Conservation (phyloP, 1,140 invertebrate genomes). For the Diabrotica virgifera region DNA sequence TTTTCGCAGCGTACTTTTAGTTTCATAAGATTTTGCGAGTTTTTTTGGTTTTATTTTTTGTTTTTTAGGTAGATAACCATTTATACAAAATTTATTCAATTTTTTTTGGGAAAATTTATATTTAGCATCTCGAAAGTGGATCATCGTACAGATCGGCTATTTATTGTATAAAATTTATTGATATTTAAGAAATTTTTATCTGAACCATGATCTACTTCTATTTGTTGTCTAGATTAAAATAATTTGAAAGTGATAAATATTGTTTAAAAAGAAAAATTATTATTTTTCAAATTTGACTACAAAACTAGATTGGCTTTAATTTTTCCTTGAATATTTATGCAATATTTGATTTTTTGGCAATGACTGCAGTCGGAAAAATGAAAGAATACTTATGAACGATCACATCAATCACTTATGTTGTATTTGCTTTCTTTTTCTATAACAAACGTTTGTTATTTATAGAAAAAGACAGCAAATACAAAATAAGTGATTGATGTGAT, state of each 20-base stretch:
- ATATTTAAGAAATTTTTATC: slow-evolving; percentile 14
- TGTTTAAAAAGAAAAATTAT: too few species aligned
- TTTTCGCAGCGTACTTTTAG: slow-evolving; percentile 12
- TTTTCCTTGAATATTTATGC: too few species aligned
- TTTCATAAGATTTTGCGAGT: slow-evolving; percentile 14
- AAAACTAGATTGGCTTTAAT: too few species aligned
- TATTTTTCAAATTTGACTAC: too few species aligned
- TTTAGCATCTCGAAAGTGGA: slow-evolving; percentile 3
- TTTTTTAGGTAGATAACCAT: not conserved
- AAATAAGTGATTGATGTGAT: too few species aligned
- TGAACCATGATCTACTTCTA: slow-evolving; percentile 18
- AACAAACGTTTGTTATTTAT: too few species aligned
- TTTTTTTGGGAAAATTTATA: not conserved
- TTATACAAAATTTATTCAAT: not conserved
- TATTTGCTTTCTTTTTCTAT: too few species aligned
- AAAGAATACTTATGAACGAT: too few species aligned
- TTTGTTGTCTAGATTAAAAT: slow-evolving; percentile 7
- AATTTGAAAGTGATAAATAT: not conserved
- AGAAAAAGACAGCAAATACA: too few species aligned
- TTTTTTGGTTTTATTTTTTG: slow-evolving; percentile 14
- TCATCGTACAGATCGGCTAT: slow-evolving; percentile 9
- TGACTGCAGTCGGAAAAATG: too few species aligned
- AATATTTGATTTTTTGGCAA: too few species aligned
- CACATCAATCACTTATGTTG: too few species aligned
- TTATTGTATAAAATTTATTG: slow-evolving; percentile 21